Evolutionary conservation across 2,888 invertebrate species (phyloP), one percentile per base, ranked within the genome.

Genomic region (Tetrapedia diversipes): DNA sequence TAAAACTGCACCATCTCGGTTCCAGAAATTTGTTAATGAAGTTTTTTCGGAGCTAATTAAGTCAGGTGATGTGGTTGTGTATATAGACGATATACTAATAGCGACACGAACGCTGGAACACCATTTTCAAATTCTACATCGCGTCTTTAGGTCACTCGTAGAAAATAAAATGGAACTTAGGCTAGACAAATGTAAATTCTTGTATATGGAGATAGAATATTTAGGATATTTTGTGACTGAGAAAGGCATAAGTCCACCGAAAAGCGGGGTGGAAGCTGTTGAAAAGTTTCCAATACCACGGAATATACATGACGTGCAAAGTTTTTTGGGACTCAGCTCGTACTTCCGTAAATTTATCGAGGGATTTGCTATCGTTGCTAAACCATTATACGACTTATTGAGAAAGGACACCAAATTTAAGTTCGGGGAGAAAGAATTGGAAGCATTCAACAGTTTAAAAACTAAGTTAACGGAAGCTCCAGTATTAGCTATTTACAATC

Each of bases 281-380:
- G 8, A n/a, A 19, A 53, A 4, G 4, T 53, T 53, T 10, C 19
- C 53, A 11, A 34, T 53, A 19, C 14, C 53, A 1, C 8, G 10
- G 4, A 53, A 10, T 34, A 10, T 14, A 4, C 32, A 11, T 2
- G 34, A 53, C 1, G 34, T 53, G 6, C 53, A 34, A 11, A 53
- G 53, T 19, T 53, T 53, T 34, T 19, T 53, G 4, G 53, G 53
- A 14, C 19, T 34, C 0, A 19, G 53, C n/a, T 53, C 53, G 0
- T 53, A 53, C 16, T 53, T 53, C 10, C 11, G 34, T 6, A 51
- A 51, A n/a, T 51, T 51, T 32, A 32, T 51, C 7, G 32, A 51
- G 2, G 8, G 8, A 1, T 53, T 53, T 53, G n/a, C 53, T 1
- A 8, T 53, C 1, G 34, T 34, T 1, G 53, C 53, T 4, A 53